Percentiles rank a stretch among this genome's conserved stretches.
Evolutionary conservation across 2,797 vertebrate species (phyloP).

Genomic region (Eurystomus glaucurus): DNA sequence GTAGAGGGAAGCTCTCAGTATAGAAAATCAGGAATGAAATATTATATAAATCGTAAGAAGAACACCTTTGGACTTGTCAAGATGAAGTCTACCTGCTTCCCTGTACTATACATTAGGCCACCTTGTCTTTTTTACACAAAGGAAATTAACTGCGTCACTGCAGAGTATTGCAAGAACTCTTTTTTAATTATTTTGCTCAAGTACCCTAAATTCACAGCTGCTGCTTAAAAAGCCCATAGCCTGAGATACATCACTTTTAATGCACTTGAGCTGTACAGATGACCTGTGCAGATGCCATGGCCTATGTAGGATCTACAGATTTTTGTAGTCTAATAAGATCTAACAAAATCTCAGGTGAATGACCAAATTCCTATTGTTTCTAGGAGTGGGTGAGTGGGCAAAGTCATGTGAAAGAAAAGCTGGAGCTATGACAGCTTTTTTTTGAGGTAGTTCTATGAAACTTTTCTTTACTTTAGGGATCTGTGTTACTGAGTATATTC

Average conservation of each 20-base stretch:
- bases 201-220: background rate
- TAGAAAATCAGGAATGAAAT: background rate
- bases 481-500: background rate
- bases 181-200: background rate
- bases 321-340: background rate
- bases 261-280: background rate
- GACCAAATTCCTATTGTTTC: background rate
- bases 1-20: rapidly evolving
- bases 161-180: background rate
- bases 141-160: background rate
- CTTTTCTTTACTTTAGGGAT: background rate
- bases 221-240: background rate
- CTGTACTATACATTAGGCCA: rapidly evolving
- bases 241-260: background rate
- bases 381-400: rapidly evolving
- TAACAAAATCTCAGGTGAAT: background rate
- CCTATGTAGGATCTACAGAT: background rate
- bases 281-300: background rate
- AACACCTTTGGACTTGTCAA: background rate
- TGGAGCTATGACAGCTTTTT: background rate
- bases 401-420: background rate
- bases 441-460: background rate
- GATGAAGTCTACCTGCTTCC: background rate
- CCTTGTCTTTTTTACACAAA: background rate
- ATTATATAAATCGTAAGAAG: background rate